Evolutionary conservation across 1,140 invertebrate species (phyloP), one percentile per base, ranked within the genome.

Genomic region (Saccostrea glomerata): DNA sequence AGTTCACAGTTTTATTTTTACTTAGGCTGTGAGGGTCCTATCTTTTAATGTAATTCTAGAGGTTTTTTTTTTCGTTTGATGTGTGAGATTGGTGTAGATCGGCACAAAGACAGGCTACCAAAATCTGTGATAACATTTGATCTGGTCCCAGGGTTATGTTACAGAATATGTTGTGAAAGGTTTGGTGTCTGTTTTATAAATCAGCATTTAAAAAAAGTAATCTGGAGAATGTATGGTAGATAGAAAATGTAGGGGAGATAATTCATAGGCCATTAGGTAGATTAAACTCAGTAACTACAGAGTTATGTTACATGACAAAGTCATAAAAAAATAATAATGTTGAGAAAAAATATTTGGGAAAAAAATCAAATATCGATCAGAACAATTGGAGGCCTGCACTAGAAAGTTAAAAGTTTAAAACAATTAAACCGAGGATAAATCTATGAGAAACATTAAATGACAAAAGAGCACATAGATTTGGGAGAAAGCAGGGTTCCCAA

Each of bases 91-190:
- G 30, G 70, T 77, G 70, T 77, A 77, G 70, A 77, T 77, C 70
- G 30, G 30, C 23, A 23, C 15, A 30, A 77, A 77, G 70, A 77
- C 70, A 77, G 70, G 70, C 70, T 77, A 77, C 70, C 70, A 15
- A 77, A 77, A 25, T 12, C 25, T 30, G 70, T 77, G 70, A 77
- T 77, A 77, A 77, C 70, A 77, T 77, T 77, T 77, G 70, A 77
- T 77, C 70, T 77, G 70, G 70, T 77, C 70, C 70, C 15, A 15
- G 70, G 70, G 70, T 77, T 77, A 77, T 77, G 70, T 77, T 77
- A 77, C 70, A 77, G 25, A 40, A 30, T 66, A 20, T 66, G 60
- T 20, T 66, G 60, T 66, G 60, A 66, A 66, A n/a, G 20, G 30
- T 77, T 77, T 36, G 30, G 25, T 77, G 25, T 36, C 23, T 77